phyloP scores from a whole-genome alignment of 64 coral and sea anemone genomes.

The Pocillopora damicornis region DNA sequence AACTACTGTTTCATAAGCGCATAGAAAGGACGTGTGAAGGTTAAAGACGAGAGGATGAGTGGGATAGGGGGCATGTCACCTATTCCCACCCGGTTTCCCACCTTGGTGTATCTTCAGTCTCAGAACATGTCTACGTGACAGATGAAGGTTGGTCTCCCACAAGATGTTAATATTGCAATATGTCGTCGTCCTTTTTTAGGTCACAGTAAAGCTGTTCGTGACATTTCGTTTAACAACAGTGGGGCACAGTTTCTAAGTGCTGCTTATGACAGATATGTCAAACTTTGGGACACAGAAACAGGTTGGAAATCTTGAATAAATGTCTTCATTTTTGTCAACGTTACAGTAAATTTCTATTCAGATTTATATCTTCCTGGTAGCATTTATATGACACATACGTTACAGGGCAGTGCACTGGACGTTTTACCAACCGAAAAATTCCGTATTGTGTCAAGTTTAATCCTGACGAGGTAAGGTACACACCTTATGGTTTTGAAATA shows the following conservation, averaged over 20 bases:
- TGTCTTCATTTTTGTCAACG: not conserved
- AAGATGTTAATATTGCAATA: not conserved
- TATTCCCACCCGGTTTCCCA: too few relatives aligned
- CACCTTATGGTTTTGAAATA: not conserved
- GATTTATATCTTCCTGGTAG: not conserved
- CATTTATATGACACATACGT: not conserved
- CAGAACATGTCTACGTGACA: too few relatives aligned
- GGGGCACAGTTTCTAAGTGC: conserved; percentile 92
- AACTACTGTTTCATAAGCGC: too few relatives aligned
- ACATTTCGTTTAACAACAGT: conserved; percentile 88
- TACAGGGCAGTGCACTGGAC: conserved; percentile 86
- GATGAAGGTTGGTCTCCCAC: too few relatives aligned
- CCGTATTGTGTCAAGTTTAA: conserved; percentile 98
- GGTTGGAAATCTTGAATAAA: conserved; percentile 20
- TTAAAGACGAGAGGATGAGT: too few relatives aligned
- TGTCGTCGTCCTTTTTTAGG: conserved; percentile 44
- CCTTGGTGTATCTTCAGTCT: too few relatives aligned
- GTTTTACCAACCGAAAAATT: conserved; percentile 92
- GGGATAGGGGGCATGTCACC: too few relatives aligned
- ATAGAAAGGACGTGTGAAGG: too few relatives aligned
- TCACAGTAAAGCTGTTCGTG: conserved; percentile 96
- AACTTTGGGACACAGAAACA: conserved; percentile 98
- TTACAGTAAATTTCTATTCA: not conserved
- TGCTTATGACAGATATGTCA: conserved; percentile 97
- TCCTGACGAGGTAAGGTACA: conserved; percentile 79